Conservation (phyloP, 2,797 vertebrate genomes). For the Galagoides demidoff region DNA sequence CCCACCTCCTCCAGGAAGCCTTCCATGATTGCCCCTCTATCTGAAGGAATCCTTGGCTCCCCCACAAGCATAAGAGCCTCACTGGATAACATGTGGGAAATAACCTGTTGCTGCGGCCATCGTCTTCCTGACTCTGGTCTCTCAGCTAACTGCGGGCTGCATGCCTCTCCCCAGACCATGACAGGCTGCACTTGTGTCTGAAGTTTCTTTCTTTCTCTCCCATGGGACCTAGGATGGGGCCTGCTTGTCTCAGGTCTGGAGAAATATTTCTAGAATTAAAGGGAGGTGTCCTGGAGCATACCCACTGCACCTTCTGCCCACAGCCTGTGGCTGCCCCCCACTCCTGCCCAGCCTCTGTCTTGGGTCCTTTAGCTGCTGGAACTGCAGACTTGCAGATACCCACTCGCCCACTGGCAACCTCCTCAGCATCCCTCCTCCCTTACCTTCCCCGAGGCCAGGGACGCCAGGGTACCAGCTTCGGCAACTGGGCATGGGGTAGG, state of each 20-base stretch:
- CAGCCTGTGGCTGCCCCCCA: accelerated
- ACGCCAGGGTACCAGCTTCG: accelerated
- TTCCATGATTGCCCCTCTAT: neutral
- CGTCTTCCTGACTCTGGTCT: accelerated
- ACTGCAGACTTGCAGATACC: neutral
- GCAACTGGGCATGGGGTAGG: accelerated
- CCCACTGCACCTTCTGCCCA: accelerated
- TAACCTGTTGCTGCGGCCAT: neutral
- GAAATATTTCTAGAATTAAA: neutral
- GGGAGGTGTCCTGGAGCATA: neutral
- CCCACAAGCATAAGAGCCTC: neutral
- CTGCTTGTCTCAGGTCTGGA: neutral
- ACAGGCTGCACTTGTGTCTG: accelerated
- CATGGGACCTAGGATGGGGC: neutral
- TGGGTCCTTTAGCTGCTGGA: neutral
- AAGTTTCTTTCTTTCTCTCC: neutral
- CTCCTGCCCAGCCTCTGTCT: neutral
- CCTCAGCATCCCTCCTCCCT: neutral
- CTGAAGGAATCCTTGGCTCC: neutral
- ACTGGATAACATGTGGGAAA: neutral
- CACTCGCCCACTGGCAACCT: accelerated
- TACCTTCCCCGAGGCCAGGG: neutral
- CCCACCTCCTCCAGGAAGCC: neutral
- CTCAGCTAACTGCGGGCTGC: accelerated
- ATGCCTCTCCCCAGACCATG: accelerated